Base-by-base conservation (phyloP, 1,140 invertebrate species). In the Akabosia matsudoensis region DNA sequence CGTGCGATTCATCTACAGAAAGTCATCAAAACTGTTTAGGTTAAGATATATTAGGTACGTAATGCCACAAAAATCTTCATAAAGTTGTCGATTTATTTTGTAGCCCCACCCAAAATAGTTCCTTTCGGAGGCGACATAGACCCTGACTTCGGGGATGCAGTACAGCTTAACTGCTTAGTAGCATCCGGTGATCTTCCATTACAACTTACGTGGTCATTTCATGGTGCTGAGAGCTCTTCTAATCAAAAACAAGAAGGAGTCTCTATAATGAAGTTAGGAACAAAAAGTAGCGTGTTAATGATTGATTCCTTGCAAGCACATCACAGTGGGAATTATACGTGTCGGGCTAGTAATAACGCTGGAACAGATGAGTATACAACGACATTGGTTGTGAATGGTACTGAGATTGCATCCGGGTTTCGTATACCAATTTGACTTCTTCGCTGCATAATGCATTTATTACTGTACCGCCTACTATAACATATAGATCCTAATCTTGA, bases 151-250 rank as follows among this genome's bases (percentile, higher is more conserved):
- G 70, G 37, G 3, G 70, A 72, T 24, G 37, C 70, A 37, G 70
- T 51, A 22, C 70, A 72, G 24, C 22, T 72, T 3, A 51, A 33
- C 10, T 72, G 70, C 24, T 34, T 72, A 13, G 37, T 72, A 28
- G 33, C 70, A 24, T 7, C 70, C 2, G 70, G 33, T 37, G 37
- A 34, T 26, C 70, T 72, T 10, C 70, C 70, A 18, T 3, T 51
- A 45, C 87, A 84, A 74, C 88, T 90, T 52, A 85, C 86, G 52
- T 93, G 92, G 92, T 84, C 85, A 74, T 85, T 92, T 51, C 90
- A 88, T 78, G 86, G 70, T 13, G 22, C 45, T n/a, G 70, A 45
- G 3, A 34, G 45, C 45, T 30, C 67, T 10, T 4, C 67, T 34
- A 72, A 37, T 13, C 16, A 72, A 51, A 72, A 18, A 26, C 70